These are phyloP conservation scores for Cossypha caffra DNA, from an alignment of 2,797 vertebrate genomes.

Conservation along the genomic window DNA sequence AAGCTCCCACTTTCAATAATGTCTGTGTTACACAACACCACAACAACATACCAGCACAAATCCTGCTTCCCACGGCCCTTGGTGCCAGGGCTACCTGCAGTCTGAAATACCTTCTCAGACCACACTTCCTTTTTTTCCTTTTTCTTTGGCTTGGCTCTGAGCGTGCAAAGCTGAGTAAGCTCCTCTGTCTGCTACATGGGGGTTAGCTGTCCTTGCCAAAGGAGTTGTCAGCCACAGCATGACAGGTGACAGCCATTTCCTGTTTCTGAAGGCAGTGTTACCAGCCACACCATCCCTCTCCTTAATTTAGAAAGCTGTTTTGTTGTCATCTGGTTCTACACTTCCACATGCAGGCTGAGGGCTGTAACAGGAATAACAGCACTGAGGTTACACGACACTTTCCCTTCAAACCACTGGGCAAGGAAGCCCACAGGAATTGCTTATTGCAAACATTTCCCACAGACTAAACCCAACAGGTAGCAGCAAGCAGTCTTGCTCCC, in stretches of 20 bases:
- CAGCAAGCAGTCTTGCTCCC: not conserved
- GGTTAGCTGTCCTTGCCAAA: not conserved
- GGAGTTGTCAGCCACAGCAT: not conserved
- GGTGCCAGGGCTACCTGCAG: not conserved
- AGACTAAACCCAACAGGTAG: not conserved
- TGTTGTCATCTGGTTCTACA: not conserved
- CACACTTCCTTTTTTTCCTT: accelerated
- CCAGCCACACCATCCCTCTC: not conserved
- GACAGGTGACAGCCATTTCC: not conserved
- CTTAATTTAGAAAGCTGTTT: not conserved
- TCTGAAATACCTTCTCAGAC: not conserved
- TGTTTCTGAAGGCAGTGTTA: not conserved
- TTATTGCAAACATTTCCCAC: not conserved
- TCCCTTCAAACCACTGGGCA: accelerated
- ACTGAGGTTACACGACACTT: accelerated
- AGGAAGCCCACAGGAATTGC: not conserved
- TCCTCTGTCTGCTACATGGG: accelerated
- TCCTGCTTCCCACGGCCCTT: not conserved
- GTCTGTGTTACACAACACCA: not conserved
- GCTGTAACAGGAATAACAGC: not conserved
- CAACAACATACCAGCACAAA: not conserved
- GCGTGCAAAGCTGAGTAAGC: not conserved
- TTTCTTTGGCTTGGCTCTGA: not conserved
- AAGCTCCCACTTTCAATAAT: not conserved
- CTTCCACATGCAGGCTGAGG: not conserved